Percentiles rank a stretch among this genome's conserved stretches.
phyloP scores from a whole-genome alignment of 1,140 invertebrate genomes.

The Paraescarpia echinospica region DNA sequence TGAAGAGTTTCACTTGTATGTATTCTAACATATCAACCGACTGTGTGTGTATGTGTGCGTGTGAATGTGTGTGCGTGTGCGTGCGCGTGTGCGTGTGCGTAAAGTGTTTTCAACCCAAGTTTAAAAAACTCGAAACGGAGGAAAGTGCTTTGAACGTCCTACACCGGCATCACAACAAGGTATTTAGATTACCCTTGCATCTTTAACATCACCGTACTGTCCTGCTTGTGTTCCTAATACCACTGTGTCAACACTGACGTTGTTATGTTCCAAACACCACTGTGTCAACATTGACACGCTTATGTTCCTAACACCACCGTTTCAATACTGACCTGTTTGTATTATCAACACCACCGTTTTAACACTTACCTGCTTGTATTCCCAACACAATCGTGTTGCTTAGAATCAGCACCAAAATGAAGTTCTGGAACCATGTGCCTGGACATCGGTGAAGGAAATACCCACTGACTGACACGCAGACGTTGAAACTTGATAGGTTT shows the following conservation, averaged over 20 bases:
- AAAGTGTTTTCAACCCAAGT: too few species aligned
- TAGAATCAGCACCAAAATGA: constrained; percentile 24
- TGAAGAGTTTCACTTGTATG: too few species aligned
- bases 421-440: constrained; percentile 28
- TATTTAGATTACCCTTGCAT: too few species aligned
- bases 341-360: not conserved
- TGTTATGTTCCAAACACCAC: not conserved
- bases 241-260: not conserved
- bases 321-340: not conserved
- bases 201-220: not conserved
- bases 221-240: not conserved
- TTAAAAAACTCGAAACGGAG: too few species aligned
- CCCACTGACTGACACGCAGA: too few species aligned
- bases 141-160: too few species aligned
- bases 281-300: not conserved
- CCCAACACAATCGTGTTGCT: constrained; percentile 23
- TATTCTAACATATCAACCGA: too few species aligned
- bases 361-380: constrained; percentile 21
- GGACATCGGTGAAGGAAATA: not conserved
- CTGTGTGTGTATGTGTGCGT: too few species aligned
- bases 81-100: too few species aligned
- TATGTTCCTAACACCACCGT: not conserved
- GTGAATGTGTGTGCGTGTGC: too few species aligned
- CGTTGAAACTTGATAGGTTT: not conserved
- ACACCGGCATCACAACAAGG: too few species aligned